phyloP scores from a whole-genome alignment of 2,113 vertebrate species.

The Porphyrio hochstetteri region DNA sequence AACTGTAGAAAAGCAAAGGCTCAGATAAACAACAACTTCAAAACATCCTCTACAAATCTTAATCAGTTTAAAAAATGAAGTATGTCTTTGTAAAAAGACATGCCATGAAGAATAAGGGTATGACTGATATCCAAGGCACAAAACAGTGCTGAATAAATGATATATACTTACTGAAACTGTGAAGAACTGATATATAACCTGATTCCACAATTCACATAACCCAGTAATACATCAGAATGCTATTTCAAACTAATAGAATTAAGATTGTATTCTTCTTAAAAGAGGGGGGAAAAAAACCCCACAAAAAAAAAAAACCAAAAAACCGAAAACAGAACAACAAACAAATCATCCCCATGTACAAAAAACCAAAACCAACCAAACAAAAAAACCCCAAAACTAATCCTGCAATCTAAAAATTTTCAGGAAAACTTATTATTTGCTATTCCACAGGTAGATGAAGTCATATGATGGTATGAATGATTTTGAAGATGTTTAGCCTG shows the following conservation, averaged over 20 bases:
- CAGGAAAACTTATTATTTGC: background rate
- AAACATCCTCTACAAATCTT: background rate
- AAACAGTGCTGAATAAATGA: background rate
- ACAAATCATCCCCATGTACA: background rate
- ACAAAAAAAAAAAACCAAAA: no score
- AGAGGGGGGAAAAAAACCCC: no score
- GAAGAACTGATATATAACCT: background rate
- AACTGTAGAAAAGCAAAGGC: background rate
- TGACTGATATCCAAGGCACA: background rate
- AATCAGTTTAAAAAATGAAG: background rate
- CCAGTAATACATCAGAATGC: accelerated
- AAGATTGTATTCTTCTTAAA: background rate
- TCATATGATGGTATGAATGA: background rate
- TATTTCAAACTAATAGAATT: background rate
- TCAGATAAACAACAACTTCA: background rate
- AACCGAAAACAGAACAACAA: no score
- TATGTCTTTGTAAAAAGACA: accelerated
- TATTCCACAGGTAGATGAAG: background rate
- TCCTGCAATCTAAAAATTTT: no score
- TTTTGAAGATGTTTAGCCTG: background rate
- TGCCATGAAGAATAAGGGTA: background rate
- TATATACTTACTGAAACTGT: background rate
- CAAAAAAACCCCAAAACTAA: no score
- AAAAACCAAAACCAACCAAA: background rate
- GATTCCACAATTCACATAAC: background rate